Evolutionary conservation across 2,888 invertebrate species (phyloP).

Genomic region (Apamea monoglypha): DNA sequence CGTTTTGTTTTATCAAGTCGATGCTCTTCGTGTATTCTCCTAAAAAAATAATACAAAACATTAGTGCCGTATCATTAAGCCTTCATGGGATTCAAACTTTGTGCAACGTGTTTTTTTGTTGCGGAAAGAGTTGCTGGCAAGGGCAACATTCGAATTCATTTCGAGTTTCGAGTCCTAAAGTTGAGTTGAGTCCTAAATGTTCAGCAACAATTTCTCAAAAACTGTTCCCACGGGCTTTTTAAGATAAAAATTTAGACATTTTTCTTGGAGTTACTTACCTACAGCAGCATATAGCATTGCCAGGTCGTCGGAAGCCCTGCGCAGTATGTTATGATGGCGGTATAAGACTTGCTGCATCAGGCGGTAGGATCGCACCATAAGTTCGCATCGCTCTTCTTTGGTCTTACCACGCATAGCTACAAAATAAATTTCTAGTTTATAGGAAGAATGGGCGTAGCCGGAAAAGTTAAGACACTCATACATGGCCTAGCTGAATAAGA

Average conservation of each 20-base stretch:
- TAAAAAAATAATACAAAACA: conserved; percentile 60
- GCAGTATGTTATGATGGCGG: conserved; percentile 79
- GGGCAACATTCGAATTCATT: neutral
- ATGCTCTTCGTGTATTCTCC: conserved; percentile 84
- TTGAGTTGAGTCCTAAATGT: neutral
- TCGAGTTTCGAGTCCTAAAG: neutral
- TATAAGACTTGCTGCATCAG: conserved; percentile 83
- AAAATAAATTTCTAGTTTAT: conserved; percentile 22
- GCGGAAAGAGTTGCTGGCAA: neutral
- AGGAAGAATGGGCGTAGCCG: neutral
- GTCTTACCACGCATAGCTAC: conserved; percentile 74
- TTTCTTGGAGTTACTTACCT: conserved; percentile 68
- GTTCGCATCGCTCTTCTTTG: conserved; percentile 74
- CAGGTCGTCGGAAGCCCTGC: conserved; percentile 78
- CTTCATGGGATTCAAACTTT: neutral
- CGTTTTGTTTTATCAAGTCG: conserved; percentile 89
- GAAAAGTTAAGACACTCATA: neutral
- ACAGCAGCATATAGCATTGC: conserved; percentile 81
- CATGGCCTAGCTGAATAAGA: neutral
- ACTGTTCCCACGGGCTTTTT: neutral
- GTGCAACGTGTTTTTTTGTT: neutral
- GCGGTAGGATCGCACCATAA: conserved; percentile 71
- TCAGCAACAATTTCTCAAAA: neutral
- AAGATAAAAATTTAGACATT: neutral
- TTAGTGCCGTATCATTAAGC: neutral